Evolutionary conservation across 2,888 invertebrate genomes (phyloP).

Genomic region (Leptinotarsa haldemani): DNA sequence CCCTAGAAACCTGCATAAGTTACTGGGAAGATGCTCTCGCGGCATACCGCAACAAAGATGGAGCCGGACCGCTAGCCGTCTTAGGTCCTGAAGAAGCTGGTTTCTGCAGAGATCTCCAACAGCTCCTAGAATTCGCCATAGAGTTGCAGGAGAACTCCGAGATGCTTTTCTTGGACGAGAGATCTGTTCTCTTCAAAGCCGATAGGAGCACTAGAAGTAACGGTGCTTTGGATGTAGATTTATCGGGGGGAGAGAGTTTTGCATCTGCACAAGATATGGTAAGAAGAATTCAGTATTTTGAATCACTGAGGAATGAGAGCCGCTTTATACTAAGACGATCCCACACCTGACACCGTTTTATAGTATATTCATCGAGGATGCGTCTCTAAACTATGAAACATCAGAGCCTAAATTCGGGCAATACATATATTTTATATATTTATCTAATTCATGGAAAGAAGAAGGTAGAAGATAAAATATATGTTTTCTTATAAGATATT

Average conservation of each 20-base stretch:
- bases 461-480: too few relatives aligned
- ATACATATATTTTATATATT: too few relatives aligned
- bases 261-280: conserved; percentile 95
- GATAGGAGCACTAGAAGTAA: conserved; percentile 70
- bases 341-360: too few relatives aligned
- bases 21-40: conserved; percentile 96
- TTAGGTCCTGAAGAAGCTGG: conserved; percentile 88
- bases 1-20: conserved; percentile 89
- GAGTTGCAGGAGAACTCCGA: conserved; percentile 89
- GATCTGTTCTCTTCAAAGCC: conserved; percentile 86
- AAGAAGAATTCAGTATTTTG: conserved; percentile 36
- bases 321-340: too few relatives aligned
- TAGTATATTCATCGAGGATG: too few relatives aligned
- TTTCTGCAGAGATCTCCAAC: conserved; percentile 85
- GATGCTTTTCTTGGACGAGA: conserved; percentile 87
- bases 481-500: too few relatives aligned
- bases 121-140: conserved; percentile 84
- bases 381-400: too few relatives aligned
- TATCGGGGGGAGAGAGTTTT: conserved; percentile 94
- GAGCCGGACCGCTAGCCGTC: conserved; percentile 72
- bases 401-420: too few relatives aligned
- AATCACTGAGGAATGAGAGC: conserved; percentile 29
- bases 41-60: conserved; percentile 75
- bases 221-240: conserved; percentile 68
- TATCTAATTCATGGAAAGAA: too few relatives aligned